Evolutionary conservation across 1,140 invertebrate species (phyloP), one percentile per base, ranked within the genome.

Genomic region (Conopomorpha cramerella): DNA sequence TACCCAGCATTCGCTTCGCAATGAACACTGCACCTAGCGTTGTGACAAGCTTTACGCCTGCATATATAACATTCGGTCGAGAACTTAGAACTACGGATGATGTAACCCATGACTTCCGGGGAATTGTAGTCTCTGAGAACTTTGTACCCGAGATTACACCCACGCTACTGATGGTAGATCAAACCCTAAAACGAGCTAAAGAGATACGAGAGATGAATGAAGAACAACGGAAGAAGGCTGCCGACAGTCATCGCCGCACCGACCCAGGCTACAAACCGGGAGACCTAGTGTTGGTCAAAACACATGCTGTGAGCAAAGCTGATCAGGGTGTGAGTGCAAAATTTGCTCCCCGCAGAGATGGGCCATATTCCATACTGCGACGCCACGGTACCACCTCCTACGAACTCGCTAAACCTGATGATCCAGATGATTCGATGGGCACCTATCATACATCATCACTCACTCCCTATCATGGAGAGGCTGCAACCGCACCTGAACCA

Each of bases 11-110:
- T 12, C 36, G 0, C 67, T 1, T n/a, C n/a, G n/a, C n/a, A n/a
- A n/a, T n/a, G n/a, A n/a, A n/a, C n/a, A n/a, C n/a, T n/a, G n/a
- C n/a, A n/a, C n/a, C n/a, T n/a, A n/a, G n/a, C n/a, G n/a, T n/a
- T n/a, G n/a, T n/a, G n/a, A n/a, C n/a, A n/a, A 52, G 55, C 8
- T 62, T 42, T 28, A 57, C 59, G 1, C 61, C 72, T 1, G 63
- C 68, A 6, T 54, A 60, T 27, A 30, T 73, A 8, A 66, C 50
- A 6, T 52, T 51, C 28, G 45, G 29, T 6, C 16, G 46, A 16
- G 40, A 49, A 31, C 12, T 49, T 8, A 30, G 46, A 7, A 43
- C 46, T 13, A 39, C 36, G 2, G 18, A 36, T 16, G 49, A 49
- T 35, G 34, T 41, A 10, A 2, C 45, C 2, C 35, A 41, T 23